phyloP scores from a whole-genome alignment of 2,888 invertebrate genomes.

The Leptothorax acervorum region DNA sequence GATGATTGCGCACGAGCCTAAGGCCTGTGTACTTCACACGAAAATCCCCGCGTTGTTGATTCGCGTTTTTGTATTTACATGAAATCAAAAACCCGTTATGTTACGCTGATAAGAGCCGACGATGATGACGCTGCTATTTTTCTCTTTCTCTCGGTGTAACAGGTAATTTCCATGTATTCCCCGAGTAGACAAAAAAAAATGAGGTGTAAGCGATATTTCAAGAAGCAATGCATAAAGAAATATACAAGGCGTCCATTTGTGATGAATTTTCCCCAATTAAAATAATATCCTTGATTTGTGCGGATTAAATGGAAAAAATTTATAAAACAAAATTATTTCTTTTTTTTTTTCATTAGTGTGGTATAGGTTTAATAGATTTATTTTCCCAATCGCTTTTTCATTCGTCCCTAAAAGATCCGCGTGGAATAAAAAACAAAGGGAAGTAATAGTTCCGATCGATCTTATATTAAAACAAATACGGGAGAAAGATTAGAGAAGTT shows the following conservation, averaged over 20 bases:
- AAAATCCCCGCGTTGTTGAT: slow-evolving; percentile 27
- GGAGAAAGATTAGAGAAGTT: neutral
- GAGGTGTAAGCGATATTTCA: neutral
- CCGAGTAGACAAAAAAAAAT: neutral
- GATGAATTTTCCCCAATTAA: neutral
- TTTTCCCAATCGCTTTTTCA: neutral
- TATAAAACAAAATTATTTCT: neutral
- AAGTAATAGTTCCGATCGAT: neutral
- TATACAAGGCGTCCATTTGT: too few species aligned
- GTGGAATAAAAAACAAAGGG: neutral
- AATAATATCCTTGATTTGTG: neutral
- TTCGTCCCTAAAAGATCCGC: neutral
- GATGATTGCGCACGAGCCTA: neutral
- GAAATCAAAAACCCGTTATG: slow-evolving; percentile 9
- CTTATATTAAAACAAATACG: neutral
- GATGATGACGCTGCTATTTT: neutral
- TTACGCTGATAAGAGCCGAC: slow-evolving; percentile 24
- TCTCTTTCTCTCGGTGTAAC: neutral
- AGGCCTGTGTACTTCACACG: neutral
- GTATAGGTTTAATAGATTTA: neutral
- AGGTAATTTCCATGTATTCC: neutral
- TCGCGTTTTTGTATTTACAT: slow-evolving; percentile 17
- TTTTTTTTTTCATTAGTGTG: neutral
- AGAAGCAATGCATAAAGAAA: neutral
- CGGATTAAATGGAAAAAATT: neutral